Evolutionary conservation across 2,797 vertebrate genomes (phyloP).

Genomic region (Pyrocephalus nanus): DNA sequence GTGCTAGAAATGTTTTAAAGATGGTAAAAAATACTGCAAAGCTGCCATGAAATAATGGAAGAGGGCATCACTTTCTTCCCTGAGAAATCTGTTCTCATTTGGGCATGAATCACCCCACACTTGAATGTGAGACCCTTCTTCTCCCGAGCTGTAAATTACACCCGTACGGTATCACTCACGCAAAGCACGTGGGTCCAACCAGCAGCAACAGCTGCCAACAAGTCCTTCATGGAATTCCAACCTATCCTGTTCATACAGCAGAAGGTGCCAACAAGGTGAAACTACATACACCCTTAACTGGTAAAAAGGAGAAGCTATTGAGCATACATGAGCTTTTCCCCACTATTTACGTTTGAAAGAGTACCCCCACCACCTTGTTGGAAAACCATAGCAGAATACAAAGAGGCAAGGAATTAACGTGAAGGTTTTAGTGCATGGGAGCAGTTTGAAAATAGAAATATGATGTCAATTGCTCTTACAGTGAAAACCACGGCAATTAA

Average conservation of each 20-base stretch:
- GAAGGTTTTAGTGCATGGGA: background rate
- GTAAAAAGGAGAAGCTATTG: background rate
- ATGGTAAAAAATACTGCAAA: conserved; percentile 7
- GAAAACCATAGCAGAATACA: background rate
- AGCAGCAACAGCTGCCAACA: background rate
- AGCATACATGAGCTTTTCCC: background rate
- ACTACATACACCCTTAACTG: fast-evolving
- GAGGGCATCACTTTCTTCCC: background rate
- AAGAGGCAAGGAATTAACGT: background rate
- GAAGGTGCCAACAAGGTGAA: background rate
- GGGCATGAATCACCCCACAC: background rate
- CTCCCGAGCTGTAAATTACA: background rate
- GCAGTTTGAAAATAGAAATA: conserved; percentile 1
- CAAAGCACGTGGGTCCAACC: background rate
- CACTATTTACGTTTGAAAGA: background rate
- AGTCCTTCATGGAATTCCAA: background rate
- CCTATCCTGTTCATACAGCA: background rate
- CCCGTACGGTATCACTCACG: background rate
- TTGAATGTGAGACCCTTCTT: background rate
- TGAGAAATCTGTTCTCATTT: conserved; percentile 21
- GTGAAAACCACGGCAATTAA: conserved; percentile 1
- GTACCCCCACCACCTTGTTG: background rate
- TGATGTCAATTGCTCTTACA: background rate
- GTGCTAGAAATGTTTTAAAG: conserved; percentile 34
- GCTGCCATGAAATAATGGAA: background rate